Evolutionary conservation across 2,797 vertebrate genomes (phyloP), one percentile per base, ranked within the genome.

Genomic region (Enteromius unitaeniatus): DNA sequence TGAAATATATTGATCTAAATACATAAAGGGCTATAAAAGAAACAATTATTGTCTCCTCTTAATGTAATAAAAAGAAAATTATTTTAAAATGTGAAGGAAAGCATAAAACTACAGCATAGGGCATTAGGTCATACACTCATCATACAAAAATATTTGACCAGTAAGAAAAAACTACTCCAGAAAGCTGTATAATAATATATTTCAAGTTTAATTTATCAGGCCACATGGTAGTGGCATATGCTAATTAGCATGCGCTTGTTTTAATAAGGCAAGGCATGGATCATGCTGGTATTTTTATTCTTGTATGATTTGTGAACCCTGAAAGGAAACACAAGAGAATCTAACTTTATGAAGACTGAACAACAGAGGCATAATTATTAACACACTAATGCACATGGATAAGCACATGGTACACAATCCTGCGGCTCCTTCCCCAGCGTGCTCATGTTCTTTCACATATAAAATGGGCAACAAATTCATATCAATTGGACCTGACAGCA

Each of bases 261-360:
- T 81, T 67, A 79, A 72, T 49, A 72, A 74, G 34, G 19, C 45
- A 21, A 73, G 73, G 73, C 85, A 76, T 84, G 83, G 76, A 83
- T 87, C 79, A 85, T n/a, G 42, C 62, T 65, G 55, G 47, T 65
- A 84, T 82, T 84, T 79, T 55, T 79, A 53, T 73, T 40, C 42
- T 75, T 75, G 75, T 74, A 62, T 82, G 28, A 87, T 84, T 70
- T 82, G 79, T 72, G 53, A 31, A 42, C 72, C 79, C 53, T 64
- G 53, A 64, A 77, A 79, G 26, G 7, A 37, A 42, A 75, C 60
- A 64, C 65, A 72, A 37, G 42, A 85, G 70, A 49, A 49, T 68
- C 62, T 37, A 37, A 81, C n/a, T 49, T 34, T 70, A 37, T 55
- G 15, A 40, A 49, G 45, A 64, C 47, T 34, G 31, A 79, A 49